Evolutionary conservation across 2,888 invertebrate genomes (phyloP).

Genomic region (Eledona agricola): DNA sequence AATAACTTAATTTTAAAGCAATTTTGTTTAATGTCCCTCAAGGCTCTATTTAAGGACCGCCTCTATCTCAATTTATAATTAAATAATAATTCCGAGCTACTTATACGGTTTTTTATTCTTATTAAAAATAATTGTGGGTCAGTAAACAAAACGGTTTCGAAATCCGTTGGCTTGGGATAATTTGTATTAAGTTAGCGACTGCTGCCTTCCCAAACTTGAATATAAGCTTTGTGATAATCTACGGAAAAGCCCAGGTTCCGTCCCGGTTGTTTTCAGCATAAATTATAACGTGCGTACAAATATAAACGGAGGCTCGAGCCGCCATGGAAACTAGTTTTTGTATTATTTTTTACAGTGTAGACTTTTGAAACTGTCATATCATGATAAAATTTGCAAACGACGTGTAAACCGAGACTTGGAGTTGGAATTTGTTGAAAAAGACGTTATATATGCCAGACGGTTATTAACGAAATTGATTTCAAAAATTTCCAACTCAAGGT

Average conservation of each 20-base stretch:
- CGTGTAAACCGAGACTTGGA: no score
- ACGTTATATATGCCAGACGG: no score
- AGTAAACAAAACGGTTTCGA: slow-evolving; percentile 26
- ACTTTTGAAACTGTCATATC: no score
- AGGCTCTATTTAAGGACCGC: slow-evolving; percentile 29
- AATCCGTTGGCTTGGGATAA: slow-evolving; percentile 12
- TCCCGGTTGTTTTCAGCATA: slow-evolving; percentile 26
- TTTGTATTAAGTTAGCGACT: slow-evolving; percentile 26
- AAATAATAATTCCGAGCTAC: slow-evolving; percentile 28
- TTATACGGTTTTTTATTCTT: slow-evolving; percentile 19
- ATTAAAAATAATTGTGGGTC: slow-evolving; percentile 27
- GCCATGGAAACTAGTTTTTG: no score
- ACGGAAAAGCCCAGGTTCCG: slow-evolving; percentile 28
- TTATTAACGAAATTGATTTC: no score
- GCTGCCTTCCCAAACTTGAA: slow-evolving; percentile 27
- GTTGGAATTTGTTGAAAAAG: no score
- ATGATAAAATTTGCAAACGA: no score
- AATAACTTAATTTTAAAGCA: slow-evolving; percentile 33
- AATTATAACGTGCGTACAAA: no score
- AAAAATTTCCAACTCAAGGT: no score
- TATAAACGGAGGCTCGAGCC: no score
- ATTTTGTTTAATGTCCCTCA: slow-evolving; percentile 30
- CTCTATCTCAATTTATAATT: slow-evolving; percentile 31
- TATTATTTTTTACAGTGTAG: no score
- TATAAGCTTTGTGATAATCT: slow-evolving; percentile 30